Base-by-base conservation (phyloP, 92 coral and sea anemone genomes). In the Virgularia gustaviana region DNA sequence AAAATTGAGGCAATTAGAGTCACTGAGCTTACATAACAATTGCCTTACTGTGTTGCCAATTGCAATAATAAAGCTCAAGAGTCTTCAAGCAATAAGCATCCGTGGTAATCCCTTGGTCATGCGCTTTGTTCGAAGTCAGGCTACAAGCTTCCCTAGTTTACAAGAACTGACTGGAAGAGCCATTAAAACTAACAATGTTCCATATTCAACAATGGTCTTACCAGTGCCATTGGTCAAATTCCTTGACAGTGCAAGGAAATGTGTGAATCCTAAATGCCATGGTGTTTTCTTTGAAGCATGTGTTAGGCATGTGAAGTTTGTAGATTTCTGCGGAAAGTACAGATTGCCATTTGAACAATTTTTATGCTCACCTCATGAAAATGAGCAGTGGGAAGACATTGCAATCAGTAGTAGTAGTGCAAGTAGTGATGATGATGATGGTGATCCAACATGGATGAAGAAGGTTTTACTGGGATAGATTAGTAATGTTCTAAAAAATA, bases 311-410 rank as follows among this genome's bases (percentile, higher is more conserved):
- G 89, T 92, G n/a, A 89, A 88, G 83, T 92, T 92, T 85, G 96
- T 89, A 28, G 98, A 92, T 75, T 92, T 92, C 58, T 92, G 98
- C 44, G 98, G 98, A 33, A 92, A 92, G 55, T 92, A 92, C 73
- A 85, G 98, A 5, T 81, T 92, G 31, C 98, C 98, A 16, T 82
- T 92, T 52, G 98, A 92, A 72, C 98, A 92, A 66, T 92, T 81
- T 76, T 87, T 92, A 20, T 92, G 98, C 31, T 92, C 98, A 31
- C 96, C 98, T 2, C 98, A 92, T 78, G 91, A 80, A 22, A 90
- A 85, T 70, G 89, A 92, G 27, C 78, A 83, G 18, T 87, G 91
- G 86, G 95, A 90, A 75, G 98, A 92, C 27, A 72, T 63, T 9
- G 42, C 63, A 24, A 63, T 52, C 11, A 80, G 90, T 15, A 81